Evolutionary conservation across 2,113 vertebrate genomes (phyloP).

Genomic region (Odocoileus hemionus): DNA sequence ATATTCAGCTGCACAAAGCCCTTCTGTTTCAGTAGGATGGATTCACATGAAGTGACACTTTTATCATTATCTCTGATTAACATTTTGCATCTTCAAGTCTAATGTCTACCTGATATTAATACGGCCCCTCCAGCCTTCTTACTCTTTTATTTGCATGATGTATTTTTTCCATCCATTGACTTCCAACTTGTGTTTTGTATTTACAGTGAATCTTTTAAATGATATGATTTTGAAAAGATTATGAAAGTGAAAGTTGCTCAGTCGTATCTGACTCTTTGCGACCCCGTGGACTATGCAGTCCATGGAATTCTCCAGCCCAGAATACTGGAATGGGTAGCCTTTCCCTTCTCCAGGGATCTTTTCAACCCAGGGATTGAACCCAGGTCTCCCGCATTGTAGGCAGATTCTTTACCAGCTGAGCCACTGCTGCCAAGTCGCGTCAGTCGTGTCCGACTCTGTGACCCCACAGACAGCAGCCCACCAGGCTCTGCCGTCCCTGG

Average conservation of each 20-base stretch:
- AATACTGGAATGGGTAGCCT: background rate
- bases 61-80: background rate
- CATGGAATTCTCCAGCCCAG: background rate
- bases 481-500: too few relatives aligned
- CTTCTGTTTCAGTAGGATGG: background rate
- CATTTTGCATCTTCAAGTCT: background rate
- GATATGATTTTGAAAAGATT: background rate
- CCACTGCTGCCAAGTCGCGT: background rate
- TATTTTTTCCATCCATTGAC: background rate
- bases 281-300: background rate
- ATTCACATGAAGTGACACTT: background rate
- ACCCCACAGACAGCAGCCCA: too few relatives aligned
- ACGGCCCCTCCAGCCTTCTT: background rate
- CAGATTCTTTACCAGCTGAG: background rate
- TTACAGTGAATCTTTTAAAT: background rate
- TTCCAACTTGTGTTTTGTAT: background rate
- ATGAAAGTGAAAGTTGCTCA: background rate
- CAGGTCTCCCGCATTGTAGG: background rate
- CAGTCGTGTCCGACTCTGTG: too few relatives aligned
- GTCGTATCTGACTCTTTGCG: rapidly evolving
- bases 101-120: background rate
- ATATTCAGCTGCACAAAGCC: background rate
- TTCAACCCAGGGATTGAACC: background rate
- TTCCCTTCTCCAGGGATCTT: background rate
- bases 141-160: background rate